Conservation (phyloP, 2,888 invertebrate genomes). For the Aphidius colemani region DNA sequence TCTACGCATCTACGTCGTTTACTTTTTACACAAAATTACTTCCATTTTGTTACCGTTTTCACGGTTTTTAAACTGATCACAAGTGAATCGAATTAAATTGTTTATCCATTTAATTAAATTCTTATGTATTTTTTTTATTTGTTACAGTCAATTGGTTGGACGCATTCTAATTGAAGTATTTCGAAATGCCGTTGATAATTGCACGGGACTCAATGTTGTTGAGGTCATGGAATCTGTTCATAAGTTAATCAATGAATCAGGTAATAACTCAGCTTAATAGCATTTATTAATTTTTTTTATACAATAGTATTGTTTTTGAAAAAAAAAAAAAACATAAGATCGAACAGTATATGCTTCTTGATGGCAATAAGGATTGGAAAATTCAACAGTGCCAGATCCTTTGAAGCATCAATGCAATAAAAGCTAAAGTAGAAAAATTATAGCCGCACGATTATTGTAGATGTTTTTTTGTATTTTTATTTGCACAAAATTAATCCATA, state of each 20-base stretch:
- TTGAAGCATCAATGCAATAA: no score
- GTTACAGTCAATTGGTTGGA: conserved; percentile 67
- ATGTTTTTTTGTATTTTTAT: no score
- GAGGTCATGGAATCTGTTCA: conserved; percentile 46
- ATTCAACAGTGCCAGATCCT: no score
- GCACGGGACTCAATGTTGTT: conserved; percentile 40
- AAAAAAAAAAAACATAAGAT: neutral
- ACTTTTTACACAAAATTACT: no score
- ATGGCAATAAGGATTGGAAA: no score
- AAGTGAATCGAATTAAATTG: no score
- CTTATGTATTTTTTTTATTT: conserved; percentile 36
- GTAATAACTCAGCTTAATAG: conserved; percentile 34
- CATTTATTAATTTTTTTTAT: conserved; percentile 10
- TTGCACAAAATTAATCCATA: no score
- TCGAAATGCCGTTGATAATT: conserved; percentile 55
- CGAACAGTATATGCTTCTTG: neutral
- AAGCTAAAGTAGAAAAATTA: no score
- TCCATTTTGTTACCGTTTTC: neutral
- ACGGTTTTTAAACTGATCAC: no score
- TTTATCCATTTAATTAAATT: conserved; percentile 11
- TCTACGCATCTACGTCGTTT: conserved; percentile 4
- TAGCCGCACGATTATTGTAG: no score
- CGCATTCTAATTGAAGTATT: conserved; percentile 66
- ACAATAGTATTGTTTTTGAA: neutral
- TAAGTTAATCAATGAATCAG: conserved; percentile 44